Conservation (phyloP, 35 echinoderm and acorn worm genomes). For the Hemicentrotus pulcherrimus region DNA sequence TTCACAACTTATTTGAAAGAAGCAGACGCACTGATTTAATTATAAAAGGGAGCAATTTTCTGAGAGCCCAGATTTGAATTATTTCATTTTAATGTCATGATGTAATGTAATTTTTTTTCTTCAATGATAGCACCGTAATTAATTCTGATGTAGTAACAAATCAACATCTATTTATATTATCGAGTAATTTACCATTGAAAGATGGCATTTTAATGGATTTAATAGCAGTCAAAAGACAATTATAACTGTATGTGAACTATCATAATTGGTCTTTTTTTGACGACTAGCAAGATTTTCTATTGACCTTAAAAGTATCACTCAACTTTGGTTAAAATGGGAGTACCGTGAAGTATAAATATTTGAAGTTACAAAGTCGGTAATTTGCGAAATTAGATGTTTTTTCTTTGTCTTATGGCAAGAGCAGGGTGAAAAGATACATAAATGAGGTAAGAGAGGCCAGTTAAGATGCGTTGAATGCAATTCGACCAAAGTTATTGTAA, state of each 20-base stretch:
- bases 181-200: background rate
- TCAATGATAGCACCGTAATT: background rate
- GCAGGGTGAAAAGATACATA: background rate
- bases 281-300: background rate
- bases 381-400: background rate
- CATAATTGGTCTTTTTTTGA: background rate
- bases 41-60: background rate
- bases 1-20: background rate
- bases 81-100: background rate
- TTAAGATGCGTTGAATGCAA: background rate
- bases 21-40: background rate
- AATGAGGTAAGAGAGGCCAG: background rate
- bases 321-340: background rate
- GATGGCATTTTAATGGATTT: background rate
- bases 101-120: background rate
- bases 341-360: background rate
- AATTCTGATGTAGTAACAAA: background rate
- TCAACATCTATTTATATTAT: background rate
- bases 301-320: background rate
- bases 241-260: background rate
- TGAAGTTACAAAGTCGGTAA: background rate
- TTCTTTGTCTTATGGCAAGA: background rate
- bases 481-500: too few relatives aligned
- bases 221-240: background rate
- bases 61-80: too few relatives aligned